Evolutionary conservation across 2,797 vertebrate genomes (phyloP).

Genomic region (Okamejei kenojei): DNA sequence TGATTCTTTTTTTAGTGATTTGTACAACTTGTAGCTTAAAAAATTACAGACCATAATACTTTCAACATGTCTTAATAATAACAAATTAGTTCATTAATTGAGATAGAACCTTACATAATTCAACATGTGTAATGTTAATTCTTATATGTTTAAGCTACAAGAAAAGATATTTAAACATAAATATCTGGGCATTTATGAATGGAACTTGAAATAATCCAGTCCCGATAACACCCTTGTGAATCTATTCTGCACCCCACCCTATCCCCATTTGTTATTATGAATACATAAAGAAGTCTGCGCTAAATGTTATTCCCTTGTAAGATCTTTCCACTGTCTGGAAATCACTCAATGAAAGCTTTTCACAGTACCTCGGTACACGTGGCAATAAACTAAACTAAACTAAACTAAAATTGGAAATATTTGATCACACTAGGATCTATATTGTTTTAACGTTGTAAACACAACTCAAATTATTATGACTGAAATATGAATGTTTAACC

Average conservation of each 20-base stretch:
- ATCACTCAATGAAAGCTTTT: no score
- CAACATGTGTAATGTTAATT: no score
- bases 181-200: background rate
- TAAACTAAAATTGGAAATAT: no score
- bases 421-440: no score
- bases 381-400: no score
- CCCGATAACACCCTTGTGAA: no score
- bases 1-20: background rate
- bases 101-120: background rate
- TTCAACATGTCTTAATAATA: background rate
- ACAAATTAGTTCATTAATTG: background rate
- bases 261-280: background rate
- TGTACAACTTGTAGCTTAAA: background rate
- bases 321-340: no score
- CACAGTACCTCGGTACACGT: no score
- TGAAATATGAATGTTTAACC: background rate
- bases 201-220: background rate
- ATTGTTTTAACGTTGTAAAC: background rate
- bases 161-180: background rate
- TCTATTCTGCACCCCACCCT: no score
- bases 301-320: no score
- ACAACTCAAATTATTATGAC: background rate
- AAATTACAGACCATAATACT: background rate
- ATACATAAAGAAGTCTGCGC: background rate
- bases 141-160: background rate